Base-by-base conservation (phyloP, 2,113 vertebrate species). In the Sakesphorus luctuosus region DNA sequence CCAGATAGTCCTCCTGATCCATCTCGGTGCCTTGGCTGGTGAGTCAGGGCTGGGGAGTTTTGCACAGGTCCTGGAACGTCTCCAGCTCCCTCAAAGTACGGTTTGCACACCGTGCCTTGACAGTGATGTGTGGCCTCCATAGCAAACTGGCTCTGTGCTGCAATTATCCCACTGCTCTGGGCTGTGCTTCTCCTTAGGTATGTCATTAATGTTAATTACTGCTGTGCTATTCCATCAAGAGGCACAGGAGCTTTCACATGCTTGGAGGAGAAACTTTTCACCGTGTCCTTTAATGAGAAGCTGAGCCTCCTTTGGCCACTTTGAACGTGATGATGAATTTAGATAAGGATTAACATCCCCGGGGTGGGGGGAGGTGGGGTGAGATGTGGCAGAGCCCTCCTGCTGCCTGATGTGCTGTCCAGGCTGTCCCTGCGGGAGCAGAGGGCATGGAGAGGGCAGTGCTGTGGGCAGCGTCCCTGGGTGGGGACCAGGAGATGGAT, bases 251-350 rank as follows among this genome's bases (percentile, higher is more conserved):
- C 96, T 96, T 97, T 91, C 92, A 61, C 26, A n/a, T 8, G 93
- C 91, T 96, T 67, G 7, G 87, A 71, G 95, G 96, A 95, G 89
- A 96, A 97, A 96, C 93, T 90, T 89, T 68, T 84, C 88, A 78
- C 91, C 10, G 55, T 87, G 93, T 80, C 94, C 92, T 68, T 81
- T 98, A 98, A 98, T 96, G 97, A 98, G 97, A 82, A 92, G 76
- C 74, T 77, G 76, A 89, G 69, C 66, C 85, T 95, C 81, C 93
- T 92, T 96, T 71, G 2, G 24, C 84, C 50, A 40, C 93, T 85
- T 50, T 63, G 91, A 97, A 96, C 89, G 75, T 98, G 98, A 98
- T 97, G 91, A 89, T 97, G 99, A 98, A 98, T 99, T 98, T 98
- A 98, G 98, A 99, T 98, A 97, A 98, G 97, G 96, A 90, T 98